Percentiles rank a stretch among this genome's conserved stretches.
Conservation (phyloP, 2,888 invertebrate genomes). For the Eupithecia dodoneata region DNA sequence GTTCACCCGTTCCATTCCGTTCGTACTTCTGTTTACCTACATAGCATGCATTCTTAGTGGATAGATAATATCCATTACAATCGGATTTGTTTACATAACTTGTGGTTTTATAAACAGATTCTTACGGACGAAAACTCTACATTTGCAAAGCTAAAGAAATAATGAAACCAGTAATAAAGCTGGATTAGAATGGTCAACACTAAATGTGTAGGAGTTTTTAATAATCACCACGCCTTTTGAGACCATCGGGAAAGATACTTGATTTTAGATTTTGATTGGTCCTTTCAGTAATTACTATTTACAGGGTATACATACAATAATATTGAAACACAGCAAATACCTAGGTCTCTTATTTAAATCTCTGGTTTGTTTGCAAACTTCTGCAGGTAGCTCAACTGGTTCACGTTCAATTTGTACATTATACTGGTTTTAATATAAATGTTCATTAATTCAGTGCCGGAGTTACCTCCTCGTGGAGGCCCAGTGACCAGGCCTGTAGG, state of each 20-base stretch:
- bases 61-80: background rate
- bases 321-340: too few species aligned
- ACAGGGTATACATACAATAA: too few species aligned
- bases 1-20: too few species aligned
- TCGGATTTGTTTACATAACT: background rate
- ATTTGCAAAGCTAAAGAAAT: background rate
- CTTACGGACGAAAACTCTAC: background rate
- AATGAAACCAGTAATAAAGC: background rate
- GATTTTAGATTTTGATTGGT: background rate
- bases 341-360: too few species aligned
- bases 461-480: constrained; percentile 93
- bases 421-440: background rate
- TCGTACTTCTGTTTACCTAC: too few species aligned
- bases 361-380: background rate
- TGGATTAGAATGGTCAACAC: background rate
- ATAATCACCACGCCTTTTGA: background rate
- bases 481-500: constrained; percentile 91
- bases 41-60: background rate
- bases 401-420: background rate
- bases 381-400: background rate
- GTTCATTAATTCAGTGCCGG: constrained; percentile 83
- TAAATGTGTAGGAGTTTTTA: background rate
- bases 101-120: background rate
- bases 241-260: background rate
- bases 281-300: background rate